Percentiles rank a stretch among this genome's conserved stretches.
Conservation (phyloP, 1,140 invertebrate genomes). For the Nephotettix cincticeps region DNA sequence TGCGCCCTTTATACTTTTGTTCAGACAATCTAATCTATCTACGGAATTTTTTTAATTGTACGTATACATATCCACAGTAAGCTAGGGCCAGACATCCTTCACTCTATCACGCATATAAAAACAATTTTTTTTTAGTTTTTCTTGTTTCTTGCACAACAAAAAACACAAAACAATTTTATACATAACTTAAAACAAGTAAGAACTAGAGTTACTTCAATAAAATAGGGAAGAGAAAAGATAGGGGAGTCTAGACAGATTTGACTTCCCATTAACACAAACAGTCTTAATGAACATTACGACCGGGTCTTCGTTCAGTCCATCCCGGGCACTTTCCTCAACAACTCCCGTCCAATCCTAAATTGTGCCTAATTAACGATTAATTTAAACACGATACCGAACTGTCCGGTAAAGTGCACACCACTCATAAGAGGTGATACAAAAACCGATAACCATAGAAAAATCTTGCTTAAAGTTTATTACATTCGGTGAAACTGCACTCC, state of each 20-base stretch:
- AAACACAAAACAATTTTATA: conserved; percentile 28
- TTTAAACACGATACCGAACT: conserved; percentile 1
- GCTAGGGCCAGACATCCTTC: conserved; percentile 22
- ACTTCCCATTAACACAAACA: conserved; percentile 23
- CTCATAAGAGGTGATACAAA: not conserved
- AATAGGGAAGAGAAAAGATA: conserved; percentile 22
- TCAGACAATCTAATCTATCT: conserved; percentile 31
- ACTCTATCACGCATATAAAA: conserved; percentile 31
- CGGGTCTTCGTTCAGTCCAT: not conserved
- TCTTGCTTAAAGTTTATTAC: not conserved
- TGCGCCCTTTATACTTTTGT: conserved; percentile 27
- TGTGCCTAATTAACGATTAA: conserved; percentile 9
- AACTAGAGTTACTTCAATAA: conserved; percentile 23
- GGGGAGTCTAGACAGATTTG: conserved; percentile 7
- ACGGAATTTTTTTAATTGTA: conserved; percentile 35
- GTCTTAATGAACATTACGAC: not conserved
- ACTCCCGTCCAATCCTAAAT: not conserved
- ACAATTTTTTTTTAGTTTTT: conserved; percentile 28
- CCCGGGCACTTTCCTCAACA: no score
- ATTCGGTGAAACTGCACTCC: not conserved
- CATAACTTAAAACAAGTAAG: conserved; percentile 28
- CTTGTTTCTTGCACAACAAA: conserved; percentile 25
- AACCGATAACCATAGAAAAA: not conserved
- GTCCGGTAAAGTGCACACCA: no score
- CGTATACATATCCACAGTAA: conserved; percentile 34